Conservation (phyloP, 2,888 invertebrate genomes). For the Oegoconia quadripuncta region DNA sequence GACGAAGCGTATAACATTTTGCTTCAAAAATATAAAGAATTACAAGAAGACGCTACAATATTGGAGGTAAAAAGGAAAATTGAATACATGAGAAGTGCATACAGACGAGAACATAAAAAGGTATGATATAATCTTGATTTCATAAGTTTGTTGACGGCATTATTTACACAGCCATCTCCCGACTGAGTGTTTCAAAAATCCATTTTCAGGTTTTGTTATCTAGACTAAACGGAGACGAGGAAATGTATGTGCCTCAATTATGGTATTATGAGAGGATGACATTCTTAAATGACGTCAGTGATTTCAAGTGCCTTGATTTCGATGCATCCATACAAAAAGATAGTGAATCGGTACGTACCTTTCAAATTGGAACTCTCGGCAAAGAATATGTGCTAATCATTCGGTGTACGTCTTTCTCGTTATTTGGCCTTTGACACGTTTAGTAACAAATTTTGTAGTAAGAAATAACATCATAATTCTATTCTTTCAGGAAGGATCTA, state of each 20-base stretch:
- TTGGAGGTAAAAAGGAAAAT: constrained; percentile 27
- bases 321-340: too few species aligned
- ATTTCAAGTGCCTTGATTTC: constrained; percentile 2
- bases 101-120: constrained; percentile 28
- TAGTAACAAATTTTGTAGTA: too few species aligned
- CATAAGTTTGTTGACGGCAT: too few species aligned
- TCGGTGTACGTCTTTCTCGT: too few species aligned
- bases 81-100: constrained; percentile 29
- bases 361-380: too few species aligned
- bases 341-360: too few species aligned
- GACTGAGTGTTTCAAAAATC: not conserved
- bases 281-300: constrained; percentile 16
- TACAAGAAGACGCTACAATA: constrained; percentile 12
- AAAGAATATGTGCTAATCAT: too few species aligned
- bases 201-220: constrained; percentile 19
- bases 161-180: too few species aligned
- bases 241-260: constrained; percentile 21
- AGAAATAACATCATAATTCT: too few species aligned
- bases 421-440: too few species aligned
- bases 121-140: constrained; percentile 21
- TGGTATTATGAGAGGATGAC: constrained; percentile 33
- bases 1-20: constrained; percentile 20
- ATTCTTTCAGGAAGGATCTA: too few species aligned
- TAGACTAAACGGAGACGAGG: constrained; percentile 10
- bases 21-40: constrained; percentile 20